Evolutionary conservation across 1,140 invertebrate genomes (phyloP).

Genomic region (Drosophila navojoa): DNA sequence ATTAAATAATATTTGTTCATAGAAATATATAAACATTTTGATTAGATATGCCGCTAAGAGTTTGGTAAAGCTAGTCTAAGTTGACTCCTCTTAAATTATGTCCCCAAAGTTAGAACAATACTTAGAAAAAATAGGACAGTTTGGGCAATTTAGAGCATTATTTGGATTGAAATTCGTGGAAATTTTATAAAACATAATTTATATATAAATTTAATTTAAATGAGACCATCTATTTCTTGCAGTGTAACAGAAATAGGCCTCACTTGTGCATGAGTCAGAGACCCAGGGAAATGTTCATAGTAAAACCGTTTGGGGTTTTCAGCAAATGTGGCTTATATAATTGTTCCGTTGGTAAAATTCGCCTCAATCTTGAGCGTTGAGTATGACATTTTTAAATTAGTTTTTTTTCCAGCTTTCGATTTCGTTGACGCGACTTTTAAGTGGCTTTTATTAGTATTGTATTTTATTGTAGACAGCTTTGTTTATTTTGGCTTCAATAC

Average conservation of each 20-base stretch:
- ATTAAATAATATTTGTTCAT: no score
- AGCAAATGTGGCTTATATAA: constrained; percentile 36
- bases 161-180: no score
- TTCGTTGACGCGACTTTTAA: constrained; percentile 17
- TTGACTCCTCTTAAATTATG: no score
- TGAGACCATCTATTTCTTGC: not conserved
- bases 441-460: constrained; percentile 4
- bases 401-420: constrained; percentile 28
- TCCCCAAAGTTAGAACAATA: no score
- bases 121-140: no score
- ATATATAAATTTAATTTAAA: no score
- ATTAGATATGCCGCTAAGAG: no score
- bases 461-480: not conserved
- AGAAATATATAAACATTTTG: no score
- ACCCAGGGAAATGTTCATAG: constrained; percentile 28
- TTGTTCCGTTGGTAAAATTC: not conserved
- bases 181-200: no score
- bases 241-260: not conserved
- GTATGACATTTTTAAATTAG: constrained; percentile 1
- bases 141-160: no score
- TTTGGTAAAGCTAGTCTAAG: no score
- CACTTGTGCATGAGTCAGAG: constrained; percentile 54
- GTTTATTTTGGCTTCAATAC: not conserved
- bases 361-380: constrained; percentile 4
- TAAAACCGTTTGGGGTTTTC: constrained; percentile 7